Percentiles rank a stretch among this genome's conserved stretches.
Conservation (phyloP, 1,140 invertebrate species). For the roundworm (Caenorhabditis elegans) region WBcel235 BX284606.5:13342001-13342500, state of each 20-base stretch:
- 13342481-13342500: too few relatives aligned
- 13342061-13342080: slow-evolving; percentile 22
- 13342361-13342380: not conserved
- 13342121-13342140: too few relatives aligned
- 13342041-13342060: not conserved
- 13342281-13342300: not conserved
- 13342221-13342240: not conserved
- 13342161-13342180: not conserved
- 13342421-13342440: too few relatives aligned
- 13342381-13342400: not conserved
- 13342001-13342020: not conserved
- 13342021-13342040: too few relatives aligned
- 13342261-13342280: not conserved
- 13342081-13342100: not conserved
- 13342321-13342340: not conserved
- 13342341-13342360: not conserved
- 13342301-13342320: not conserved
- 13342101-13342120: not conserved
- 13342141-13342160: not conserved
- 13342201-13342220: not conserved
- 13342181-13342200: slow-evolving; percentile 6
- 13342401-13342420: not conserved
- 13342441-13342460: too few relatives aligned
- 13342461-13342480: too few relatives aligned
- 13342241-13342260: not conserved